A percentile compares a stretch with the other conserved stretches of the same genome.
Conservation (phyloP, 92 coral and sea anemone genomes). For the Siderastrea radians region DNA sequence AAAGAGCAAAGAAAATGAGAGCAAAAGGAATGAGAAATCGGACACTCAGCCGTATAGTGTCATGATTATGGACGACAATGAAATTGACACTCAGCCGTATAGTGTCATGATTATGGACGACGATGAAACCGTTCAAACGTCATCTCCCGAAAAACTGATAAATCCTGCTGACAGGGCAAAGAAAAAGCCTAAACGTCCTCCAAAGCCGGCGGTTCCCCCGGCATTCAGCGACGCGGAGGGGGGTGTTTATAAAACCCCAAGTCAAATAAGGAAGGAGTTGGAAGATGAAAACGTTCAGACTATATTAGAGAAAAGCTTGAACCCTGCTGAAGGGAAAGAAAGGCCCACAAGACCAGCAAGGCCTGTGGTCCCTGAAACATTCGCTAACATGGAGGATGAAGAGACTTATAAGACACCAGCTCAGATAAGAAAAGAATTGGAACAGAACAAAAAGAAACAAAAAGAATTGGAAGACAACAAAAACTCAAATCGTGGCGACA, state of each 20-base stretch:
- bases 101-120: slow-evolving; percentile 29
- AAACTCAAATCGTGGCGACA: too few relatives aligned
- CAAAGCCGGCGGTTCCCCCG: not conserved
- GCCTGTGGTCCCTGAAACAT: not conserved
- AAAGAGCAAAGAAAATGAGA: not conserved
- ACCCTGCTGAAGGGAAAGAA: not conserved
- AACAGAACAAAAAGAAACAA: too few relatives aligned
- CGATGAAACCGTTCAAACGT: slow-evolving; percentile 1
- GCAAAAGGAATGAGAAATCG: not conserved
- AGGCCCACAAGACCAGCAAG: slow-evolving; percentile 6
- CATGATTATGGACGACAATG: slow-evolving; percentile 23
- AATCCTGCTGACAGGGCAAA: not conserved
- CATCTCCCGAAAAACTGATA: not conserved
- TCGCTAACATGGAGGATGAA: not conserved
- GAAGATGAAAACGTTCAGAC: slow-evolving; percentile 29
- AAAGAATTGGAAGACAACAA: too few relatives aligned
- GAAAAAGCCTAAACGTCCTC: not conserved
- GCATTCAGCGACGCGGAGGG: not conserved
- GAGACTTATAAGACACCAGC: too few relatives aligned
- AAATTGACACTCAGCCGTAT: not conserved
- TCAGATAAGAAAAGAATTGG: too few relatives aligned
- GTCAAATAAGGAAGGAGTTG: slow-evolving; percentile 63
- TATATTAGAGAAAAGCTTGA: slow-evolving; percentile 7
- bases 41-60: slow-evolving; percentile 1
- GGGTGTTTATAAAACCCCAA: slow-evolving; percentile 17